Percentiles rank a stretch among this genome's conserved stretches.
Evolutionary conservation across 2,797 vertebrate genomes (phyloP).

Genomic region (Malacoraja senta): DNA sequence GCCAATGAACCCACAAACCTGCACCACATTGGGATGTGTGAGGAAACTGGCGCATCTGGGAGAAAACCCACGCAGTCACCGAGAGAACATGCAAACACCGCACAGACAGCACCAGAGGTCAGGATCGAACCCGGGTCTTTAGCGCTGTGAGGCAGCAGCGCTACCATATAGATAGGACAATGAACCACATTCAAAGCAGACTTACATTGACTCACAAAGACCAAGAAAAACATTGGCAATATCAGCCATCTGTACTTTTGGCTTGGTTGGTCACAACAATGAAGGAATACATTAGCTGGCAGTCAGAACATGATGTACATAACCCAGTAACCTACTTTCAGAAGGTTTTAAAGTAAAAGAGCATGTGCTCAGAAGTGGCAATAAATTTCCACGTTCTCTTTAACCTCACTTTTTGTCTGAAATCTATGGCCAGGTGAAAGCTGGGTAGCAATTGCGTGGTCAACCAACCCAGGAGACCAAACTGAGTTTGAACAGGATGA

Average conservation of each 20-base stretch:
- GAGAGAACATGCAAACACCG: too few species aligned
- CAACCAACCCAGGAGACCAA: background rate
- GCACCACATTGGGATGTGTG: too few species aligned
- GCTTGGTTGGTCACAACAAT: slow-evolving; percentile 51
- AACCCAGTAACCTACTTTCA: slow-evolving; percentile 59
- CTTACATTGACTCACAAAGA: background rate
- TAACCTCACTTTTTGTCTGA: slow-evolving; percentile 48
- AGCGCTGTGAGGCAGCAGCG: too few species aligned
- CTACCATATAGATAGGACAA: background rate
- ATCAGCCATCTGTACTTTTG: slow-evolving; percentile 43
- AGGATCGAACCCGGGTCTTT: too few species aligned
- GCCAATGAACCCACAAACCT: too few species aligned
- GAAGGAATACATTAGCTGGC: slow-evolving; percentile 47
- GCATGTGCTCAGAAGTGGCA: slow-evolving; percentile 43
- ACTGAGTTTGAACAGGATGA: background rate
- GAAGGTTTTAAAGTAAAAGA: slow-evolving; percentile 47
- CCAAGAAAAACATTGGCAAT: background rate
- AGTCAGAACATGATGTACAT: slow-evolving; percentile 57
- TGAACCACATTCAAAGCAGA: background rate
- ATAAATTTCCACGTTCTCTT: slow-evolving; percentile 48
- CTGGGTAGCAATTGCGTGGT: slow-evolving; percentile 22
- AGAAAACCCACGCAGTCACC: too few species aligned
- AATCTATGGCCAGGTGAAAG: slow-evolving; percentile 36
- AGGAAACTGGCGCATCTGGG: too few species aligned
- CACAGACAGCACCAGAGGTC: too few species aligned